A percentile compares a stretch with the other conserved stretches of the same genome.
phyloP scores from a whole-genome alignment of 2,113 vertebrate species.

The Cisticola juncidis region DNA sequence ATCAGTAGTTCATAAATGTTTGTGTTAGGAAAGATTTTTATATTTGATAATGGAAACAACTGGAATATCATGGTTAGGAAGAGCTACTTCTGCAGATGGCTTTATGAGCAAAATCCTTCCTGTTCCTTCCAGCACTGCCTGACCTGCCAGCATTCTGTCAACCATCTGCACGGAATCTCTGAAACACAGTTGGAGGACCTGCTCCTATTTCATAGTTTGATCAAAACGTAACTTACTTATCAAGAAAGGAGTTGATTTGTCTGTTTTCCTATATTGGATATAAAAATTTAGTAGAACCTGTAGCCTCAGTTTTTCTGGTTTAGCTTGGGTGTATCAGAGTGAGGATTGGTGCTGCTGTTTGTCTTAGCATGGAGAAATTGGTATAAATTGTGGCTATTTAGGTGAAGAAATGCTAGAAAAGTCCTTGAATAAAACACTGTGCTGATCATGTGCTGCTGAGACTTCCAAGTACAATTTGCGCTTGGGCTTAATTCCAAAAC shows the following conservation, averaged over 20 bases:
- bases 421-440: conserved; percentile 4
- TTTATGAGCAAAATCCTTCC: not conserved
- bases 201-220: not conserved
- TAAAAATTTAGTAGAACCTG: not conserved
- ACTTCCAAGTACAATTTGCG: conserved; percentile 56
- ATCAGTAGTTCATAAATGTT: not conserved
- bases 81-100: not conserved
- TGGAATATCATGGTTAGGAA: not conserved
- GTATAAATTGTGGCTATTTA: not conserved
- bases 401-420: conserved; percentile 36
- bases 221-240: not conserved
- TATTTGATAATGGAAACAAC: not conserved
- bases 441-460: conserved; percentile 35
- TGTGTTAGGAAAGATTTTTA: not conserved
- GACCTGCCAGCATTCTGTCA: not conserved
- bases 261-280: not conserved
- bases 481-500: conserved; percentile 52
- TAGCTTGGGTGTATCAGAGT: not conserved
- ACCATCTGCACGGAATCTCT: not conserved
- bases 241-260: not conserved
- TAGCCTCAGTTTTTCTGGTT: not conserved
- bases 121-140: not conserved
- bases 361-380: not conserved
- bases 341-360: not conserved
- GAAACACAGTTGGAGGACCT: not conserved